Conservation (phyloP, 2,888 invertebrate species). For the Platycnemis pennipes region DNA sequence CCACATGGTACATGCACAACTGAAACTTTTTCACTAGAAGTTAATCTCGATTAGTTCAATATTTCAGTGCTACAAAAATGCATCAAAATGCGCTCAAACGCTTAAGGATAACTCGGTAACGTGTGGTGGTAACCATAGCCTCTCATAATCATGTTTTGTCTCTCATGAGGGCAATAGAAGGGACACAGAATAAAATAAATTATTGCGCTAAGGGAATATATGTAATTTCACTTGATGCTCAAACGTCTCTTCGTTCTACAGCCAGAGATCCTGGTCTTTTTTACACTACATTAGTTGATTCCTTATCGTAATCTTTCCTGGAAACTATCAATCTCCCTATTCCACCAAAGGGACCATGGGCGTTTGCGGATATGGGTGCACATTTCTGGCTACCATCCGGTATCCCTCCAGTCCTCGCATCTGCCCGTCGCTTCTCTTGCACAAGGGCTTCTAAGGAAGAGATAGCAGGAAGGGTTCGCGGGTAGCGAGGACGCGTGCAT, state of each 20-base stretch:
- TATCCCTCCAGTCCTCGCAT: slow-evolving; percentile 12
- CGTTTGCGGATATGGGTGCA: not conserved
- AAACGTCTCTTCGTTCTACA: not conserved
- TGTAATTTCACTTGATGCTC: not conserved
- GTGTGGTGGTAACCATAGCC: too few relatives aligned
- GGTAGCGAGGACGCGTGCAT: not conserved
- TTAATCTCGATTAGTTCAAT: too few relatives aligned
- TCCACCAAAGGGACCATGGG: not conserved
- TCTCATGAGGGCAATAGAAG: too few relatives aligned
- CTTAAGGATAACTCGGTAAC: too few relatives aligned
- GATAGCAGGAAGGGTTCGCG: not conserved
- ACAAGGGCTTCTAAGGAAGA: not conserved
- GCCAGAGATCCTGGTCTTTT: not conserved
- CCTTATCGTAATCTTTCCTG: not conserved
- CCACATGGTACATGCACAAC: too few relatives aligned
- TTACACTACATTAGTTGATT: not conserved
- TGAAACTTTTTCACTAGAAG: too few relatives aligned
- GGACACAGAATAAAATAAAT: too few relatives aligned
- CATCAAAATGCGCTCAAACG: too few relatives aligned
- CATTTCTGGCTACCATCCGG: not conserved
- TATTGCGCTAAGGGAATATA: too few relatives aligned
- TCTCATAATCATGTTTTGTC: too few relatives aligned
- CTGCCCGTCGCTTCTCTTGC: not conserved
- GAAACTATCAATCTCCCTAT: not conserved
- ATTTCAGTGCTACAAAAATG: too few relatives aligned